Base-by-base conservation (phyloP, 2,113 vertebrate genomes). In the Merops nubicus region DNA sequence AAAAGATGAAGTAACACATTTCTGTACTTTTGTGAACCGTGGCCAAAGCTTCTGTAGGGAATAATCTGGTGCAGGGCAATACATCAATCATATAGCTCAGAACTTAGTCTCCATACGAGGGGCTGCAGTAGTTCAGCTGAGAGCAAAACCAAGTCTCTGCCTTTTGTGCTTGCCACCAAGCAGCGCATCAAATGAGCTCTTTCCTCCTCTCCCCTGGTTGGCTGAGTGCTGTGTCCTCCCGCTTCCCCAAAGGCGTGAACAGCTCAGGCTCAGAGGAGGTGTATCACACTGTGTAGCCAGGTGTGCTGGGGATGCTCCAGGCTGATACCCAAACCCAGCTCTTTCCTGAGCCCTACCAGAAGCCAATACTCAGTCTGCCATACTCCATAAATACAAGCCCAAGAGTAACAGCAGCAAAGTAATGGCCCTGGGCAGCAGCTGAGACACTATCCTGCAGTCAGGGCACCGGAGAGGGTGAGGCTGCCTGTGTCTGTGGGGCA, bases 111-210 rank as follows among this genome's bases (percentile, higher is more conserved):
- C 51, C 8, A 5, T 29, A 10, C 6, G 47, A 38, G 56, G 26
- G 83, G 23, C 25, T 29, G 62, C 45, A 48, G 42, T 23, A 57
- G 81, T 36, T 82, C 15, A 72, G 15, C 28, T 54, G 34, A 57
- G 33, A 80, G 29, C 36, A 48, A 29, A 59, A 42, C 25, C 16
- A 40, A 29, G 33, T 31, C 19, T 51, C 34, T 75, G 25, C 36
- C n/a, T 53, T 38, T 34, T 4, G 1, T 0, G 0, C 17, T 42
- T 47, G 19, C 40, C 40, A 67, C 20, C 17, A 12, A 34, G 40
- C 18, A 47, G 70, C 23, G 26, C 53, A 63, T 70, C 36, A 67
- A 70, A 40, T 2, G 4, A 86, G 65, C 38, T 57, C 28, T 74
- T 57, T 31, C 26, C 31, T 73, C 31, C 25, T 78, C 47, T 38